Evolutionary conservation across 2,113 vertebrate species (phyloP).

Genomic region (Thamnophis sirtalis): DNA sequence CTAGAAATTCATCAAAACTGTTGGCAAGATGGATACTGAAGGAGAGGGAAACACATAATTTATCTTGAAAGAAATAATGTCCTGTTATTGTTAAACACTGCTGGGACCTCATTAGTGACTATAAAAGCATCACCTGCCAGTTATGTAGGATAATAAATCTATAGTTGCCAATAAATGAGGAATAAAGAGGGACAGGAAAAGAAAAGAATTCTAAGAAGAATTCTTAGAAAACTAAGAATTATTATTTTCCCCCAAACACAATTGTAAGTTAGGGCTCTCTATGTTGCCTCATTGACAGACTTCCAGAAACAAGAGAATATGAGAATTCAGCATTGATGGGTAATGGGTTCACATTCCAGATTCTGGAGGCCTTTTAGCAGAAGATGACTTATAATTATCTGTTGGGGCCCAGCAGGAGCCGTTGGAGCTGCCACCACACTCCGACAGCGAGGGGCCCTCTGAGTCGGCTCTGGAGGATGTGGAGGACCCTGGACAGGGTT

Average conservation of each 20-base stretch:
- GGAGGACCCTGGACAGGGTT: too few relatives aligned
- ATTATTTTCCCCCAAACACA: conserved; percentile 40
- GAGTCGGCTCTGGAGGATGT: too few relatives aligned
- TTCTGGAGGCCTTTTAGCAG: conserved; percentile 48
- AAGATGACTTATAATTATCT: conserved; percentile 41
- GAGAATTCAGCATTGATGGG: conserved; percentile 50
- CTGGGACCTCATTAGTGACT: conserved; percentile 82
- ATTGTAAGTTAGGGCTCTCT: conserved; percentile 56
- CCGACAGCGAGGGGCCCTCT: too few relatives aligned
- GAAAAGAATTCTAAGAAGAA: conserved; percentile 30
- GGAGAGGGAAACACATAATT: conserved; percentile 70
- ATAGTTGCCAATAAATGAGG: conserved; percentile 54
- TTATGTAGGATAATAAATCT: conserved; percentile 73
- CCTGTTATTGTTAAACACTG: conserved; percentile 80
- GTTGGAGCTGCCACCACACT: too few relatives aligned
- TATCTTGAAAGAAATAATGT: conserved; percentile 73
- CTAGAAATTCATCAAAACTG: conserved; percentile 63
- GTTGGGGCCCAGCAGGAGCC: too few relatives aligned
- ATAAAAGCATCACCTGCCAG: conserved; percentile 76
- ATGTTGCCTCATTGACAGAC: conserved; percentile 50
- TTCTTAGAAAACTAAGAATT: conserved; percentile 37
- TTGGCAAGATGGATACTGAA: conserved; percentile 61
- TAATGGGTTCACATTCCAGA: conserved; percentile 36
- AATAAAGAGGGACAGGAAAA: conserved; percentile 25
- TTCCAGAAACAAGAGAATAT: conserved; percentile 60